Base-by-base conservation (phyloP, 2,113 vertebrate species). In the Nesogale talazaci region DNA sequence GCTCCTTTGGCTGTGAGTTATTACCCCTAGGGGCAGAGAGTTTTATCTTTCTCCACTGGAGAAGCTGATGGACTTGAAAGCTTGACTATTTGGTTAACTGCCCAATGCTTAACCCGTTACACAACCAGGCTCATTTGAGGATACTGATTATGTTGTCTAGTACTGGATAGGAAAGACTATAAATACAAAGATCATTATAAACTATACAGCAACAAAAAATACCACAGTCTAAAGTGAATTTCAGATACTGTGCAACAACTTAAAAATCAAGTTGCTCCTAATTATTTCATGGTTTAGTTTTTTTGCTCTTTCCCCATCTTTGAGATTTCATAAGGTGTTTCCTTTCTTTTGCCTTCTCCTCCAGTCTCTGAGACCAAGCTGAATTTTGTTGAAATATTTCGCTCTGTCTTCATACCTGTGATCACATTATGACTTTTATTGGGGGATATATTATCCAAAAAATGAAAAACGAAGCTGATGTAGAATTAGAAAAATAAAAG, bases 401-500 rank as follows among this genome's bases (percentile, higher is more conserved):
- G 84, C 74, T 86, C 40, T 87, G 91, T 81, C 22, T 12, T 92
- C 70, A 74, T 34, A 82, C 79, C 63, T 91, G 29, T 17, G 40
- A 22, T 90, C 82, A 70, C 17, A 72, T n/a, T 25, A 74, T 72
- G 81, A 74, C 25, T 89, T 91, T 91, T 91, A 79, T 36, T 85
- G 63, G 77, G 36, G 74, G 69, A 93, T 89, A 89, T 74, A 88
- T 79, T 91, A 46, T 69, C 70, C 84, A 78, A 19, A 69, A 94
- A 94, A 2, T 19, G 69, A 84, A 95, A 94, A 4, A 81, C 78
- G 5, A 63, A 90, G 59, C 20, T 84, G 82, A 40, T 11, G 15
- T 75, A 88, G 75, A 87, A 93, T 91, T 85, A 88, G 63, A 88
- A 89, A 94, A 76, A 69, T 80, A 11, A 69, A 69, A 92, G 74